Base-by-base conservation (phyloP, 2,797 vertebrate genomes). In the Gymnothorax javanicus region DNA sequence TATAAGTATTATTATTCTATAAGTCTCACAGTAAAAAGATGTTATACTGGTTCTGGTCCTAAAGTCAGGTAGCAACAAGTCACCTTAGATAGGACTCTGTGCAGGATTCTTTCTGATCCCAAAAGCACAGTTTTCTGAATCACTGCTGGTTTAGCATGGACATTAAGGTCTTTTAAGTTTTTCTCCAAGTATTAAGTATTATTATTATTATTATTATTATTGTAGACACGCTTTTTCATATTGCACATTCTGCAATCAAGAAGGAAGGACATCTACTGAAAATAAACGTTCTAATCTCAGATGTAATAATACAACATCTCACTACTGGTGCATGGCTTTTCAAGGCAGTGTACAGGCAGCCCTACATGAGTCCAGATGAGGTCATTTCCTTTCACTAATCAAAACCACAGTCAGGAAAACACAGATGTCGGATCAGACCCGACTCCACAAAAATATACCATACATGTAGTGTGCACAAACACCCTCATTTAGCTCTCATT, bases 361-460 rank as follows among this genome's bases (percentile, higher is more conserved):
- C 23, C 58, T 33, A 84, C 67, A 64, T 5, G 33, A 86, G 82
- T 82, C 77, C 67, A 87, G 62, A 87, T 87, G 86, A 84, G 57
- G 43, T 77, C 67, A 87, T 73, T 87, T 84, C 86, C 86, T 86
- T 1, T 71, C n/a, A 12, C 57, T 83, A 60, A 83, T 84, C 57
- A 52, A 69, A 84, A 20, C 69, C 82, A 52, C 64, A 77, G 64
- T 43, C 52, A 9, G 71, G 15, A 43, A 43, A 69, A 69, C 82
- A 43, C 82, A 57, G 82, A 87, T 77, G 82, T 87, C 62, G 83
- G 79, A 86, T 73, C 86, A 86, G 82, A 73, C 64, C 9, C 2
- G 58, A 50, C 0, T 12, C 11, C 15, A 50, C 50, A 56, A 57
- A 17, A 60, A 7, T 17, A 64, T 43, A 50, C 67, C 4, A 5